Base-by-base conservation (phyloP, 2,113 vertebrate genomes). In the Aleadryas rufinucha region DNA sequence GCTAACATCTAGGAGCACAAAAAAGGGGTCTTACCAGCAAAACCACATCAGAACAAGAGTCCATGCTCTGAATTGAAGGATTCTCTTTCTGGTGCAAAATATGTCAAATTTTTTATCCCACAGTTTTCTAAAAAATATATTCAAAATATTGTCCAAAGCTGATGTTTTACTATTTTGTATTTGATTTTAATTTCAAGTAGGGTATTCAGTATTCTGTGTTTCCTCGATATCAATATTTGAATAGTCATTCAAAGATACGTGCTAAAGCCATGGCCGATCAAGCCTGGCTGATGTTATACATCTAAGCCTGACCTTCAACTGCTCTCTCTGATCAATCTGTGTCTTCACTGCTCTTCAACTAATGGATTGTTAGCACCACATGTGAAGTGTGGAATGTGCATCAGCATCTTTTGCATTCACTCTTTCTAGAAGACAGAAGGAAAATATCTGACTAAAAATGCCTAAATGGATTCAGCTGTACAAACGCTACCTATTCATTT, bases 321-420 rank as follows among this genome's bases (percentile, higher is more conserved):
- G 59, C 64, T 91, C 70, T 82, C 18, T 87, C 87, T 95, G 82
- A 96, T 96, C 93, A 87, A 70, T 90, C 21, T 13, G 1, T 92
- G 71, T 91, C 72, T 89, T 91, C 31, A 6, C 74, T 92, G 39
- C 65, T 97, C 56, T 78, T 92, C 65, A 88, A 19, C 66, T 95
- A 96, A 96, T 94, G 79, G 95, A 90, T 94, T 97, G 96, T 96
- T 93, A 93, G 59, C 64, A 91, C 72, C 49, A 19, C 72, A 66
- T 68, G 57, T 78, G 75, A 89, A 90, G 42, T 70, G 39, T 42
- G 35, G 83, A 96, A 70, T 64, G 39, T 66, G 33, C 30, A 93
- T 95, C 91, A 87, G 33, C 89, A 81, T 95, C 87, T 93, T 92
- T 89, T 71, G 70, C n/a, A 68, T 59, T 93, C 77, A 72, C 41